These are phyloP conservation scores for Sycobia sp. DNA, from an alignment of 1,140 invertebrate species.

Conservation along the genomic window DNA sequence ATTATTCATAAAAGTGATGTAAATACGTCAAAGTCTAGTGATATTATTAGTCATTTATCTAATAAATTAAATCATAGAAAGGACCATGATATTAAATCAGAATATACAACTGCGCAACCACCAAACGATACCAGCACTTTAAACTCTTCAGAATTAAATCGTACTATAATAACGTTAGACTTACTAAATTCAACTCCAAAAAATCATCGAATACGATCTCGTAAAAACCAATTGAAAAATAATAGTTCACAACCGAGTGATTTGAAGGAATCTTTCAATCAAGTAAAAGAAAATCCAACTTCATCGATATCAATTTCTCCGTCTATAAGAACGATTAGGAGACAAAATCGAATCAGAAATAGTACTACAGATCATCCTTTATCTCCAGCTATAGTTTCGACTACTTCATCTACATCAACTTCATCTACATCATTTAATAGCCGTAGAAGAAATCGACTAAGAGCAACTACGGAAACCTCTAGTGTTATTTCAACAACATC, in stretches of 20 bases:
- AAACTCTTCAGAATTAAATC: background rate
- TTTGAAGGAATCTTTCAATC: background rate
- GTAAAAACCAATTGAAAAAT: background rate
- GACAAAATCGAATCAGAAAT: constrained; percentile 3
- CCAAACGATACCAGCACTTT: background rate
- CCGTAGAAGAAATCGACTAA: constrained; percentile 18
- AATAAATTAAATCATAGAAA: background rate
- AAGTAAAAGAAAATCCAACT: constrained; percentile 9
- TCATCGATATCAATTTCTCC: no score
- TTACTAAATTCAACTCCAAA: background rate
- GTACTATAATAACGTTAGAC: background rate
- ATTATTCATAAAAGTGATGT: background rate
- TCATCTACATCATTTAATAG: background rate
- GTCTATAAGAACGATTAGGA: background rate
- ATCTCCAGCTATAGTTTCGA: no score
- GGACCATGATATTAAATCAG: background rate
- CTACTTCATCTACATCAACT: background rate
- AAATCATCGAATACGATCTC: background rate
- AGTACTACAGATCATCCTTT: background rate
- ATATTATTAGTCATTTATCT: background rate
- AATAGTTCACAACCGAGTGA: background rate
- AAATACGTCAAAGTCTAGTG: constrained; percentile 1
- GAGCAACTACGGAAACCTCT: constrained; percentile 8
- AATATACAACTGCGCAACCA: background rate
- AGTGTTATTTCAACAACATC: background rate